Percentiles rank a stretch among this genome's conserved stretches.
These are phyloP conservation scores for Cheilosia pagana DNA, from an alignment of 2,888 invertebrate genomes.

Conservation along the genomic window DNA sequence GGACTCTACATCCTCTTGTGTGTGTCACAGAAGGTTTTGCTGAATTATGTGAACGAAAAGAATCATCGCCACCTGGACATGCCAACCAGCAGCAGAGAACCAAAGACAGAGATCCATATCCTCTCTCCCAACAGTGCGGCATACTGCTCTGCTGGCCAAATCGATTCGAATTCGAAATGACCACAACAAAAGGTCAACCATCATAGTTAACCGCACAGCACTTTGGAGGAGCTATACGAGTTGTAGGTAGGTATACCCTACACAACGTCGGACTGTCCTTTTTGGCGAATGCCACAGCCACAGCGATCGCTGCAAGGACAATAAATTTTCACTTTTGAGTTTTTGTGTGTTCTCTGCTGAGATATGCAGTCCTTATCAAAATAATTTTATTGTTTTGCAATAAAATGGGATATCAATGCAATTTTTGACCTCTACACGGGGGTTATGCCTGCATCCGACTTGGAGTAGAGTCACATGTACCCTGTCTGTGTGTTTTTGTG, in stretches of 20 bases:
- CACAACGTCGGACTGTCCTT: constrained; percentile 18
- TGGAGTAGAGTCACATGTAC: not conserved
- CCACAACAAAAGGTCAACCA: constrained; percentile 59
- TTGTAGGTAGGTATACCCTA: not conserved
- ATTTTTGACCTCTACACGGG: constrained; percentile 57
- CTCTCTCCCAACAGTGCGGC: not conserved
- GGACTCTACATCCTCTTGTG: constrained; percentile 26
- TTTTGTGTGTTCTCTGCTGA: constrained; percentile 29
- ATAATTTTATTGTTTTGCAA: constrained; percentile 57
- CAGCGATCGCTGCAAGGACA: constrained; percentile 51
- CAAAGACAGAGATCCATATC: not conserved
- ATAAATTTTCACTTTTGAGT: constrained; percentile 60
- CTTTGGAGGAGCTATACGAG: constrained; percentile 7
- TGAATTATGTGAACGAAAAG: constrained; percentile 45
- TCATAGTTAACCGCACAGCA: constrained; percentile 42
- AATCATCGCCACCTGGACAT: constrained; percentile 60
- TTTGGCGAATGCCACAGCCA: constrained; percentile 16
- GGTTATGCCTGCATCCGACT: constrained; percentile 16
- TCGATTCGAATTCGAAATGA: constrained; percentile 43
- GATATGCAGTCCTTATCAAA: constrained; percentile 57
- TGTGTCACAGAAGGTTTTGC: constrained; percentile 4
- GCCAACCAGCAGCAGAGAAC: not conserved
- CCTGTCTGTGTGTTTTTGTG: no score
- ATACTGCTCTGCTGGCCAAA: constrained; percentile 25
- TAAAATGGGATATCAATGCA: constrained; percentile 56